Base-by-base conservation (phyloP, 2,113 vertebrate genomes). In the Chlorodrepanis virens region DNA sequence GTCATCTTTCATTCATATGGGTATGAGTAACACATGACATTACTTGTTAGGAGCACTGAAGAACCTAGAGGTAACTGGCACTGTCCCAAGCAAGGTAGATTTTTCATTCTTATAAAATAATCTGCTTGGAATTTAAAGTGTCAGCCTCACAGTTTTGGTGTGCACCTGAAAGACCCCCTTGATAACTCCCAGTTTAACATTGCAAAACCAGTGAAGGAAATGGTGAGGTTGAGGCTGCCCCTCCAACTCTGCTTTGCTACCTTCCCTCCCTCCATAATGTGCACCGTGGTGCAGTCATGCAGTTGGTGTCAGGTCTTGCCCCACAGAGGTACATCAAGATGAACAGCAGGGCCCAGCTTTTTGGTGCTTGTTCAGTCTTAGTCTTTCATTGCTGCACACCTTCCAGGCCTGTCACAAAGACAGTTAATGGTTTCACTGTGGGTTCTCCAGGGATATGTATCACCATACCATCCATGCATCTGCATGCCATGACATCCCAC, bases 201-300 rank as follows among this genome's bases (percentile, higher is more conserved):
- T 44, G 14, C 57, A 71, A 69, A 96, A 59, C 11, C 39, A 3
- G 23, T 33, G 24, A 22, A 50, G 22, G 27, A 56, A 67, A 67
- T 10, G 5, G 10, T 57, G 53, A 77, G 37, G 49, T 28, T 0
- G 0, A 83, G n/a, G 47, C 33, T 84, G n/a, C 13, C n/a, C 4
- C 15, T 61, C 14, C 52, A 57, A 3, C 15, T 45, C 42, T 0
- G 0, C 23, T 49, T 56, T 71, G 40, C 33, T 60, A 9, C 64
- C 19, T 60, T 50, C 12, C 19, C 45, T 82, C 16, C 20, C n/a
- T 68, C 49, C 47, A 21, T 5, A 22, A 13, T 2, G 18, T n/a
- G 47, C 44, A 5, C 20, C 2, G 1, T n/a, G 49, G 31, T 22
- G 22, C 39, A 67, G 14, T 9, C 6, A 2, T 15, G 33, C 52